Percentiles rank a stretch among this genome's conserved stretches.
Conservation (phyloP, 2,113 vertebrate genomes). For the Megaptera novaeangliae region DNA sequence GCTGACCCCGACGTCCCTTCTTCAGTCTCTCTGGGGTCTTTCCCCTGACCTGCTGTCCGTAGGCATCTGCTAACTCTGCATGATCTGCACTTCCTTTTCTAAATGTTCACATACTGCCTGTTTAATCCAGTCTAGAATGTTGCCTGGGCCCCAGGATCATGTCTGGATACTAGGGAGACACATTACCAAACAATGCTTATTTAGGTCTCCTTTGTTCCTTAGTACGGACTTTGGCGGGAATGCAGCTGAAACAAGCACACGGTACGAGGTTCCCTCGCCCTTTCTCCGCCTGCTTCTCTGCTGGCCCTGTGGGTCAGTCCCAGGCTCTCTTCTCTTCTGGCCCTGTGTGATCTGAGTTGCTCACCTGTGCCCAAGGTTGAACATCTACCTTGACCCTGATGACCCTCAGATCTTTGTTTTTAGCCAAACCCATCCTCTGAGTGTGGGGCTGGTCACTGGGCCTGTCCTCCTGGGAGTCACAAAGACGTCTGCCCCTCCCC, state of each 20-base stretch:
- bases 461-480: not conserved
- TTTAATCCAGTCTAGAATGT: not conserved
- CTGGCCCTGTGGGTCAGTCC: fast-evolving
- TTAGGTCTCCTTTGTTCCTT: not conserved
- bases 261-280: fast-evolving
- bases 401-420: not conserved
- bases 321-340: not conserved
- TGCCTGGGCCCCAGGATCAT: not conserved
- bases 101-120: not conserved
- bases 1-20: not conserved
- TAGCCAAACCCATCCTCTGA: not conserved
- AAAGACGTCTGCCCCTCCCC: not conserved
- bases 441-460: not conserved
- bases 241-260: fast-evolving
- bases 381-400: not conserved
- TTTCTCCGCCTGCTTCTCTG: not conserved
- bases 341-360: not conserved
- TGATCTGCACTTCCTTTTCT: not conserved
- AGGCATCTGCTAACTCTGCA: not conserved
- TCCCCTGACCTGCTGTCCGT: not conserved
- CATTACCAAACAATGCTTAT: too few relatives aligned
- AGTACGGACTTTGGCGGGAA: fast-evolving
- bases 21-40: not conserved
- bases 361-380: not conserved
- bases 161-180: not conserved